Evolutionary conservation across 2,797 vertebrate genomes (phyloP).

Genomic region (Tragopan temminckii): DNA sequence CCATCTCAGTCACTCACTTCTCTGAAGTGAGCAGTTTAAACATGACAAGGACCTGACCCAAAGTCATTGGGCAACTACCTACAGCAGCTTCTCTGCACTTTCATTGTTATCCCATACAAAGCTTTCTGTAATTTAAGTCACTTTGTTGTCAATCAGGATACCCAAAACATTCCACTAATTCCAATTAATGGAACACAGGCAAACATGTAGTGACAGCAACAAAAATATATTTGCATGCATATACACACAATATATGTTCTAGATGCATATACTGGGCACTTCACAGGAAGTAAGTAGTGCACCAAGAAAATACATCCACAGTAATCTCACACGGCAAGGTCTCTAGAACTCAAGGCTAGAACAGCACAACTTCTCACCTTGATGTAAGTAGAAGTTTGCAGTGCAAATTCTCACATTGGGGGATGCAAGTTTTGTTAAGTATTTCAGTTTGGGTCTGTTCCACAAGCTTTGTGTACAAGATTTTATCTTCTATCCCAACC

Average conservation of each 20-base stretch:
- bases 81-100: background rate
- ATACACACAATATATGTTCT: fast-evolving
- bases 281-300: background rate
- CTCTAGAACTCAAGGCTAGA: background rate
- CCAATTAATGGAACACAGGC: background rate
- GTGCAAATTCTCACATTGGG: background rate
- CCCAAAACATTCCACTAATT: background rate
- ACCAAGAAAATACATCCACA: background rate
- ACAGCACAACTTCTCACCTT: background rate
- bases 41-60: background rate
- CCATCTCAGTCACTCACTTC: background rate
- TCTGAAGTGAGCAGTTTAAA: background rate
- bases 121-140: background rate
- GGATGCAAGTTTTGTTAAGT: background rate
- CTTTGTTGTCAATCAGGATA: background rate
- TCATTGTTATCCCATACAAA: background rate
- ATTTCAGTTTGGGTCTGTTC: background rate
- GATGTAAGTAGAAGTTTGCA: background rate
- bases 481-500: background rate
- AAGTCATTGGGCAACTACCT: background rate
- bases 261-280: background rate
- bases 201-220: background rate
- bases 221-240: background rate
- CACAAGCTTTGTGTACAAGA: background rate
- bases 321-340: fast-evolving